Percentiles rank a stretch among this genome's conserved stretches.
These are phyloP conservation scores for Yponomeuta evonymella DNA, from an alignment of 2,888 invertebrate genomes.

Conservation along the genomic window DNA sequence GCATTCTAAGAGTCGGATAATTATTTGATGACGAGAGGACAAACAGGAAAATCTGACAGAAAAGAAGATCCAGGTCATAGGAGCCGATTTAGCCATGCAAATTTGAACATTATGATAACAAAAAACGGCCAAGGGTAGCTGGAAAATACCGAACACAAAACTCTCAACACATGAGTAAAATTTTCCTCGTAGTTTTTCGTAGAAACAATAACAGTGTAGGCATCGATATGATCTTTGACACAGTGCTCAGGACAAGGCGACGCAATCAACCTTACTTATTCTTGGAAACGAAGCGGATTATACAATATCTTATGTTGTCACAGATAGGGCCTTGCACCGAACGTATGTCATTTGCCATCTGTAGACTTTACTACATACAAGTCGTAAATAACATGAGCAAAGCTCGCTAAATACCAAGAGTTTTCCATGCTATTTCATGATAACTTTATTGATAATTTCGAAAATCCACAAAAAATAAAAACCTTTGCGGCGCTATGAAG, in stretches of 20 bases:
- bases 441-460: background rate
- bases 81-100: background rate
- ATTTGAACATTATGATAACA: background rate
- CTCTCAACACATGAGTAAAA: background rate
- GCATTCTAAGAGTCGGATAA: no score
- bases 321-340: constrained; percentile 22
- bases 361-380: constrained; percentile 15
- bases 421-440: background rate
- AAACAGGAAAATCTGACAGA: background rate
- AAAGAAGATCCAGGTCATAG: background rate
- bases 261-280: constrained; percentile 27
- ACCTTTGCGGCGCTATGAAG: background rate
- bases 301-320: constrained; percentile 32
- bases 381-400: constrained; percentile 11
- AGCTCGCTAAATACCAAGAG: background rate
- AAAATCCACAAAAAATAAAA: background rate
- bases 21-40: background rate
- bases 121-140: background rate
- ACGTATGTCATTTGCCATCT: constrained; percentile 23
- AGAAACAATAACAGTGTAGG: background rate
- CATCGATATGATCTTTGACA: constrained; percentile 21
- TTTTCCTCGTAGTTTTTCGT: constrained; percentile 1
- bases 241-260: constrained; percentile 18
- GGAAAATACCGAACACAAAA: background rate
- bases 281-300: constrained; percentile 30